A percentile compares a stretch with the other conserved stretches of the same genome.
These are phyloP conservation scores for Aurelia aurita complex sp. Pacific DNA, from an alignment of 30 jellyfish, hydroid and myxozoan species.

Conservation along the genomic window DNA sequence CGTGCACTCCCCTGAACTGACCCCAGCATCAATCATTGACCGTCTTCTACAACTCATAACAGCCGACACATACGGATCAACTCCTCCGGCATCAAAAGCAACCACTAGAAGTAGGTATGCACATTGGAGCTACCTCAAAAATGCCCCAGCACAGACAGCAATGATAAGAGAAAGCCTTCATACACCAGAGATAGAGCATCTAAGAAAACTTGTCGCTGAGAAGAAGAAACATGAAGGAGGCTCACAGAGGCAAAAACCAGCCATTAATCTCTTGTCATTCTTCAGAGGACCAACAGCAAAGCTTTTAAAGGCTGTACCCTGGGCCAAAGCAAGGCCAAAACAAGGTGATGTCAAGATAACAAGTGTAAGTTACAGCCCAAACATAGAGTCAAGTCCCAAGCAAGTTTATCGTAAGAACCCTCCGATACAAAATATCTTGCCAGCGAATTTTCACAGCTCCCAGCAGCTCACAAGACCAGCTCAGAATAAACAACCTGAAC, in stretches of 20 bases:
- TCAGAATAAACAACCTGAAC: no score
- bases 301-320: constrained; percentile 14
- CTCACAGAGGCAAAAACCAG: constrained; percentile 34
- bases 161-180: constrained; percentile 48
- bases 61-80: constrained; percentile 90
- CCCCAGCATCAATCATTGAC: constrained; percentile 96
- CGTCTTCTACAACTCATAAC: constrained; percentile 93
- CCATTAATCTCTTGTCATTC: constrained; percentile 48
- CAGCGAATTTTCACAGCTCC: neutral
- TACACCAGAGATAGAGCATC: constrained; percentile 60
- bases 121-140: constrained; percentile 10
- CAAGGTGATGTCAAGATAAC: constrained; percentile 25
- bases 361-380: constrained; percentile 6
- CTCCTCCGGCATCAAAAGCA: constrained; percentile 78
- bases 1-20: constrained; percentile 90
- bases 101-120: constrained; percentile 13
- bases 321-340: neutral
- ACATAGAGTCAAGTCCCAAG: neutral
- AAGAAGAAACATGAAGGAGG: constrained; percentile 12
- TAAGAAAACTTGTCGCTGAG: constrained; percentile 54
- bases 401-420: constrained; percentile 2
- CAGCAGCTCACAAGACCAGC: no score
- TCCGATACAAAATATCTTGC: neutral
- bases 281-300: constrained; percentile 72
- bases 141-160: constrained; percentile 10